phyloP scores from a whole-genome alignment of 1,140 invertebrate species.

The Physella acuta region DNA sequence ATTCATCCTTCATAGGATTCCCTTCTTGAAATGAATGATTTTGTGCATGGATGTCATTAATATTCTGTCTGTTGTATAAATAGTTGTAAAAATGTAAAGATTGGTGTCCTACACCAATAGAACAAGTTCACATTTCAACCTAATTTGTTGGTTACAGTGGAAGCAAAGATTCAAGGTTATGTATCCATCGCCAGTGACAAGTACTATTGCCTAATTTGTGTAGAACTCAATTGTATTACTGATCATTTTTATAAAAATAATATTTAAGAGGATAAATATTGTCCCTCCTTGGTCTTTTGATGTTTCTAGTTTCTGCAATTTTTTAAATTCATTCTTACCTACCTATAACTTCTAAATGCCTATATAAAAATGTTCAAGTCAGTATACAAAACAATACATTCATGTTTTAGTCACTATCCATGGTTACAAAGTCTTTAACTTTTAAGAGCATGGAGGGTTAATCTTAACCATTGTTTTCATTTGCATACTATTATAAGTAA shows the following conservation, averaged over 20 bases:
- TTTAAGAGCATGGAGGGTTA: background rate
- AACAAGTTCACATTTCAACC: conserved; percentile 1
- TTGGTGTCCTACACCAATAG: background rate
- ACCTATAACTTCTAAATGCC: background rate
- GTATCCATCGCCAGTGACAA: conserved; percentile 9
- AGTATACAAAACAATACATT: too few relatives aligned
- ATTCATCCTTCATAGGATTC: background rate
- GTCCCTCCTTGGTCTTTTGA: background rate
- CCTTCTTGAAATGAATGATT: conserved; percentile 14
- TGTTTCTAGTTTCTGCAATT: too few relatives aligned
- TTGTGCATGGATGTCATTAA: conserved; percentile 6
- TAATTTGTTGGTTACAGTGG: too few relatives aligned
- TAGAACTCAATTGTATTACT: background rate
- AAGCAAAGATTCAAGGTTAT: background rate
- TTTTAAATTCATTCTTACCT: background rate
- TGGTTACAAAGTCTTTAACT: background rate
- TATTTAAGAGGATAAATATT: too few relatives aligned
- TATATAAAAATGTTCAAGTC: too few relatives aligned
- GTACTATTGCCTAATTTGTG: conserved; percentile 7
- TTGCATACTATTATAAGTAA: background rate
- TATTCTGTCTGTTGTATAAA: conserved; percentile 5
- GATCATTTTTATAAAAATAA: background rate
- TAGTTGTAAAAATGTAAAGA: conserved; percentile 21
- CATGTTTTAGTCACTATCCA: too few relatives aligned
- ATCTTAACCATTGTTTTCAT: background rate